Evolutionary conservation across 1,140 invertebrate species (phyloP), one percentile per base, ranked within the genome.

Genomic region (Aphelinus atriplicis): DNA sequence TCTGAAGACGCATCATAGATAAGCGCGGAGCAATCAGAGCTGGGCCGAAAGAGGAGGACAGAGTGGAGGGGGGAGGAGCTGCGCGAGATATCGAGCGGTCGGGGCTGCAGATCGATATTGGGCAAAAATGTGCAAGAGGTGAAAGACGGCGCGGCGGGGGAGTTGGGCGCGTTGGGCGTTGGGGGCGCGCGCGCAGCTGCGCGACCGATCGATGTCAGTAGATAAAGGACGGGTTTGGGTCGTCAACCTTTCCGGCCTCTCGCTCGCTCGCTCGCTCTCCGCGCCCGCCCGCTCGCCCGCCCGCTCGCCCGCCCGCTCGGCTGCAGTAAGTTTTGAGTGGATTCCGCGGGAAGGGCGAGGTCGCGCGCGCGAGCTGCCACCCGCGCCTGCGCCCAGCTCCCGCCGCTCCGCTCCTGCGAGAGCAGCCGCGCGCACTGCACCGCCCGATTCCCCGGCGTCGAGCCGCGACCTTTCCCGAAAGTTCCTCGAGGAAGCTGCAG

Each of bases 191-290:
- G n/a, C 42, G 50, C 50, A 7, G 2, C 3, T 4, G 9, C 51
- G 51, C 51, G 9, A 9, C 60, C 67, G 67, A 70, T 70, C 67
- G 67, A 58, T 60, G 55, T 60, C 56, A 70, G 67, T 70, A 60
- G 67, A 70, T 70, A 70, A 58, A 70, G 67, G 57, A 70, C 26
- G 67, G 67, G 46, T 60, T 57, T 60, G 67, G 67, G 67, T 70
- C 67, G 67, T 60, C 67, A 70, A 70, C 67, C 67, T 51, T 70
- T 70, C 67, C 67, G 57, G 42, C 53, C 46, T 43, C 55, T n/a
- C 64, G n/a, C 55, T 68, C 55, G 43, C 10, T 43, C 64, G 47
- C 66, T 66, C 64, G 9, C 64, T 66, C 64, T 66, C 53, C 48
- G 66, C 66, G 66, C 66, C 26, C 10, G 4, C 10, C 58, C 58